Conservation (phyloP, 2,888 invertebrate species). For the Cheilosia vernalis region DNA sequence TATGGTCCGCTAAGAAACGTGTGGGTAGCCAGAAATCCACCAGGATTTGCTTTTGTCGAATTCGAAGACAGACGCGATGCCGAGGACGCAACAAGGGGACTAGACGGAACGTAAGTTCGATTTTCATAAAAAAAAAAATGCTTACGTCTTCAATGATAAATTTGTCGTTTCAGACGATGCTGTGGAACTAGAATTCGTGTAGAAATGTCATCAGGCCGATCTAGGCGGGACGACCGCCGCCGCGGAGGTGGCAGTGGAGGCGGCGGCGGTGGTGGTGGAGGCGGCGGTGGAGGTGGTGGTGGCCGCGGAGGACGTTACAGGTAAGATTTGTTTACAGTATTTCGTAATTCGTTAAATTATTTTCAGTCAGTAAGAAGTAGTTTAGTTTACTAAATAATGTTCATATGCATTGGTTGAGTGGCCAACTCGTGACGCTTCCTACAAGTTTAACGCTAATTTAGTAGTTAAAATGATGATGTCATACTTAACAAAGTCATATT, state of each 20-base stretch:
- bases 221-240: slow-evolving; percentile 88
- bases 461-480: too few relatives aligned
- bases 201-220: slow-evolving; percentile 96
- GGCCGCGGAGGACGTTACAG: slow-evolving; percentile 80
- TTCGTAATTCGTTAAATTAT: neutral
- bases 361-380: slow-evolving; percentile 7
- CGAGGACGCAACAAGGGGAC: slow-evolving; percentile 91
- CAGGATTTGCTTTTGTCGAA: slow-evolving; percentile 94
- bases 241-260: slow-evolving; percentile 81
- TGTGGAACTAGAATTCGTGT: slow-evolving; percentile 95
- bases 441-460: neutral
- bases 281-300: slow-evolving; percentile 77
- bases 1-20: slow-evolving; percentile 94
- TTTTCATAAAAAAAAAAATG: slow-evolving; percentile 78
- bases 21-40: slow-evolving; percentile 96
- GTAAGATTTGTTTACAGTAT: slow-evolving; percentile 76
- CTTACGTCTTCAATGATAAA: neutral
- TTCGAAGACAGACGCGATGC: slow-evolving; percentile 94
- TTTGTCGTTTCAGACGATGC: slow-evolving; percentile 86
- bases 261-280: slow-evolving; percentile 79
- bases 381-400: slow-evolving; percentile 10
- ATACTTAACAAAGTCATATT: too few relatives aligned
- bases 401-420: slow-evolving; percentile 44
- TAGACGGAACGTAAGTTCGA: slow-evolving; percentile 90
- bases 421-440: slow-evolving; percentile 50